Evolutionary conservation across 92 coral and sea anemone genomes (phyloP), one percentile per base, ranked within the genome.

Genomic region (Galaxea fascicularis): DNA sequence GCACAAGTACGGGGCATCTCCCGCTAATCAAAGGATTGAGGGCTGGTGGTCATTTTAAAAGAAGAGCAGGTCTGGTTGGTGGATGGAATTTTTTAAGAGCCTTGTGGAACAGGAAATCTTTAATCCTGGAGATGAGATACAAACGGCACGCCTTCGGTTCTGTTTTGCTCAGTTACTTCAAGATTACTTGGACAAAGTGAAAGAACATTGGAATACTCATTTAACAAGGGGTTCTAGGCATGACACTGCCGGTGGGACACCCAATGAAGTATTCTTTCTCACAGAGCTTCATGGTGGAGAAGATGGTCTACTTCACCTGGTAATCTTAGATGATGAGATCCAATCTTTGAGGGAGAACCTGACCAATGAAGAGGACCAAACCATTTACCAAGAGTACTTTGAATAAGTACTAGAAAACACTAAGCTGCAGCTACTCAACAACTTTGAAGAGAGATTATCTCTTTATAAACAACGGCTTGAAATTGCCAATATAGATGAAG

Each of bases 131-230:
- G n/a, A n/a, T n/a, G n/a, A n/a, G n/a, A n/a, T n/a, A n/a, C n/a
- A n/a, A n/a, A n/a, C n/a, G n/a, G n/a, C n/a, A n/a, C 83, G 89
- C 68, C 79, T 83, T 35, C 80, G 90, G 90, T 90, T 87, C 69
- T 90, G 88, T 75, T 86, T 86, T 74, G 73, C 87, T 47, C 45
- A 60, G 15, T 52, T 89, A 66, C 66, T 80, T 70, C 93, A 89
- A 77, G 78, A 89, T 26, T 92, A 92, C 71, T 57, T 89, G 25
- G 31, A 84, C 75, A 71, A 70, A 52, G 82, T 78, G 20, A 76
- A 84, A 83, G 91, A 91, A 79, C 94, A 91, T 75, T 83, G 89
- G 89, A 88, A 91, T 73, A 90, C 91, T 25, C 94, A 90, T 72
- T 76, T 52, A 25, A 87, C 87, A 49, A 60, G 94, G 65, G 51